Evolutionary conservation across 2,888 invertebrate species (phyloP).

Genomic region (Heliconius ethilla): DNA sequence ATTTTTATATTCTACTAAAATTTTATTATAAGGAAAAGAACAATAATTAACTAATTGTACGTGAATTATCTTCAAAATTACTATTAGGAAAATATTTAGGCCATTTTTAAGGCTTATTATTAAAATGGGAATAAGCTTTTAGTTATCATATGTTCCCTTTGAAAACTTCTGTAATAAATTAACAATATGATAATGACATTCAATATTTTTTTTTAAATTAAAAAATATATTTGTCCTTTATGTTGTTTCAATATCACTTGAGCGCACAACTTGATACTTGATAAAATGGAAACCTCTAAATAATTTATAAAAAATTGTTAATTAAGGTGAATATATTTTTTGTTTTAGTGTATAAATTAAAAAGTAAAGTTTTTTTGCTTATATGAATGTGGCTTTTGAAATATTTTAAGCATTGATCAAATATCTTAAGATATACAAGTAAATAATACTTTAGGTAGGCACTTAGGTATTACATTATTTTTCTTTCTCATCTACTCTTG

Average conservation of each 20-base stretch:
- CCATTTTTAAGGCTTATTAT: too few species aligned
- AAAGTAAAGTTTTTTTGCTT: too few species aligned
- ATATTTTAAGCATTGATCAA: too few species aligned
- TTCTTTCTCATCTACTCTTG: constrained; percentile 30
- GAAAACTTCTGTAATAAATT: background rate
- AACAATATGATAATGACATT: background rate
- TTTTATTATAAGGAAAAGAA: background rate
- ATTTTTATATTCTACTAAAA: background rate
- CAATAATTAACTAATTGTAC: background rate
- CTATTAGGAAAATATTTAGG: background rate
- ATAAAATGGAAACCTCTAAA: too few species aligned
- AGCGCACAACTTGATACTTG: too few species aligned
- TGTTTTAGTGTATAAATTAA: too few species aligned
- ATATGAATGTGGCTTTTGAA: too few species aligned
- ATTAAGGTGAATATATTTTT: too few species aligned
- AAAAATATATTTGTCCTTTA: too few species aligned
- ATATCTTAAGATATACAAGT: background rate
- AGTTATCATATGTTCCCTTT: background rate
- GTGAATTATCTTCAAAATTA: background rate
- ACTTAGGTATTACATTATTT: constrained; percentile 19
- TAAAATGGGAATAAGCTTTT: too few species aligned
- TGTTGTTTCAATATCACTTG: too few species aligned
- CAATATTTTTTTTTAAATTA: background rate
- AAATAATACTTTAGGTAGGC: background rate
- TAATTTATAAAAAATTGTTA: too few species aligned